Percentiles rank a stretch among this genome's conserved stretches.
phyloP scores from a whole-genome alignment of 1,140 invertebrate species.

The Ylistrum balloti region DNA sequence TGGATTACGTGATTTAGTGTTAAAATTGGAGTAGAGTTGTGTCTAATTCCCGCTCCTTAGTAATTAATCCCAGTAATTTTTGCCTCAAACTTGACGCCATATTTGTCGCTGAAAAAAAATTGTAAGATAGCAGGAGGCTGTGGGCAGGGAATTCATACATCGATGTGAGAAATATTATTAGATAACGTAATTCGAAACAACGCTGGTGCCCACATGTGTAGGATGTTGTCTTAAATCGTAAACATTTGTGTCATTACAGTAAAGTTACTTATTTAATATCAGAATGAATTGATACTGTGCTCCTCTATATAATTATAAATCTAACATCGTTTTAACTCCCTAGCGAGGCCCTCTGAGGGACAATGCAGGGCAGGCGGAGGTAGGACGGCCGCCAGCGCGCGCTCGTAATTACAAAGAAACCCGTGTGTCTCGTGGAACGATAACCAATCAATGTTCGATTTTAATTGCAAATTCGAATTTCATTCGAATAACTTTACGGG shows the following conservation, averaged over 20 bases:
- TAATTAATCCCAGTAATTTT: not conserved
- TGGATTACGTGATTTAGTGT: not conserved
- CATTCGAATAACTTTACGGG: not conserved
- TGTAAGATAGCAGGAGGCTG: not conserved
- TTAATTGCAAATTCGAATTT: conserved; percentile 39
- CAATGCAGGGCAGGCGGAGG: not conserved
- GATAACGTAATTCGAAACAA: not conserved
- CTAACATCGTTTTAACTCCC: not conserved
- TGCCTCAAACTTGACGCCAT: conserved; percentile 19
- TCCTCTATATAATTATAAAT: not conserved
- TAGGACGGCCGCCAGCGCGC: not conserved
- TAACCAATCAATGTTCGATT: not conserved
- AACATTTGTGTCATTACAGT: not conserved
- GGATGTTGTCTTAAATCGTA: too few relatives aligned
- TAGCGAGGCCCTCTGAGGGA: not conserved
- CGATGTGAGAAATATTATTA: not conserved
- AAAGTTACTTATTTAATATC: not conserved
- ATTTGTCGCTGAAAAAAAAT: not conserved
- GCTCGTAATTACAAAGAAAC: conserved; percentile 10
- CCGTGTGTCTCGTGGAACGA: not conserved
- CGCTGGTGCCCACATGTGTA: not conserved
- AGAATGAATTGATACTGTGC: not conserved
- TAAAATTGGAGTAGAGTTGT: not conserved
- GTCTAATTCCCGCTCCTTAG: not conserved
- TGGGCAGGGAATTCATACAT: not conserved